Conservation (phyloP, 2,888 invertebrate species). For the Amiota mariae region DNA sequence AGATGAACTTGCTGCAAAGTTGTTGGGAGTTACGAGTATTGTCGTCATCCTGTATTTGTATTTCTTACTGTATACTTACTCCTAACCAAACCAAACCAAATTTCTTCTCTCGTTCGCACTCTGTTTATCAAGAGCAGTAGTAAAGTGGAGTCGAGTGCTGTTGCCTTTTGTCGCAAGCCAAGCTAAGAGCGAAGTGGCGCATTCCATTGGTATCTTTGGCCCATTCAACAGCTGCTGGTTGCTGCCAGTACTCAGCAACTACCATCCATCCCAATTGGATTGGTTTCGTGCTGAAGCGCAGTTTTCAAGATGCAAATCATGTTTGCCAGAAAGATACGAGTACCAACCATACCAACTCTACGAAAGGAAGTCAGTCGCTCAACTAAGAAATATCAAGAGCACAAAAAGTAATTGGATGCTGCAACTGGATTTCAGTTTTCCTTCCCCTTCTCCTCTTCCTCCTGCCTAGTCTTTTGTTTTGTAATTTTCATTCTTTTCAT, state of each 20-base stretch:
- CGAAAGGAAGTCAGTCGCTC: constrained; percentile 8
- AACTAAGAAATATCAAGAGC: constrained; percentile 32
- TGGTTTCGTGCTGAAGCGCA: constrained; percentile 21
- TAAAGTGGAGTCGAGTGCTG: neutral
- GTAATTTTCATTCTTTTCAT: constrained; percentile 19
- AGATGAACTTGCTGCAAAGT: constrained; percentile 12
- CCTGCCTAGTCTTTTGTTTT: neutral
- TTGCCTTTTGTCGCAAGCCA: constrained; percentile 9
- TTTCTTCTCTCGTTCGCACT: no score
- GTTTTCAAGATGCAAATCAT: constrained; percentile 28
- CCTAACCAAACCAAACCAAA: neutral
- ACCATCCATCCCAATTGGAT: neutral
- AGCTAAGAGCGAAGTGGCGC: constrained; percentile 29
- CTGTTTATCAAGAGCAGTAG: no score
- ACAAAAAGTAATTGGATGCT: constrained; percentile 62
- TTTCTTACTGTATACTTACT: neutral
- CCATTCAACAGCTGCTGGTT: constrained; percentile 16
- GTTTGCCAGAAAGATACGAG: constrained; percentile 10
- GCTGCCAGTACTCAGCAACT: neutral
- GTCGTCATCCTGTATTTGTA: neutral
- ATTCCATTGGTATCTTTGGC: constrained; percentile 13
- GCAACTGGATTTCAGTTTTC: constrained; percentile 45
- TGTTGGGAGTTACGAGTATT: neutral
- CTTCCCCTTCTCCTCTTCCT: neutral
- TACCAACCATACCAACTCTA: neutral